Base-by-base conservation (phyloP, 2,113 vertebrate species). In the Dendropsophus ebraccatus region DNA sequence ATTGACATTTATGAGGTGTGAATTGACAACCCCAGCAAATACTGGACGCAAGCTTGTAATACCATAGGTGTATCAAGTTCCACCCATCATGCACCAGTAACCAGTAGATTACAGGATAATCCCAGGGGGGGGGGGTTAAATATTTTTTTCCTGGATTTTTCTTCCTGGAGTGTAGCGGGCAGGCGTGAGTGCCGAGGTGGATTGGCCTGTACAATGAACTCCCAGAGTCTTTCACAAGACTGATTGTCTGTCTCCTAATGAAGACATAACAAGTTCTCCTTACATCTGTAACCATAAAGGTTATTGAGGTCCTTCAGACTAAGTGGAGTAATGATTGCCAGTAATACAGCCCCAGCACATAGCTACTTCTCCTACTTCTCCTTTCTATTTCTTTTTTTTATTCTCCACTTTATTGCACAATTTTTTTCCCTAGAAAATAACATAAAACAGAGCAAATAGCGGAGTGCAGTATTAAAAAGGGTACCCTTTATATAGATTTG, bases 281-380 rank as follows among this genome's bases (percentile, higher is more conserved):
- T 76, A n/a, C 12, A 32, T 30, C 0, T 5, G 32, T 1, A 16
- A 14, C 60, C 80, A 58, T 58, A 84, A 21, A 14, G 2, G 6
- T 72, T 82, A 70, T 52, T 52, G 52, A 70, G 81, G 81, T 70
- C 47, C 65, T 87, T 19, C 2, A 1, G 17, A 60, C 47, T 45
- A 5, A 70, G 25, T 41, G 72, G 49, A 87, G 69, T 23, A 89
- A 78, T 47, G 47, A 52, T 41, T 35, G 0, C 16, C 54, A 85
- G 23, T 54, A n/a, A 35, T 54, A 85, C 79, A 10, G n/a, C 25
- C 65, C 62, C 81, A 35, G 81, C 62, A 70, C 49, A 69, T 67
- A 69, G 28, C 54, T 60, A 7, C 58, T 21, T 2, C 3, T n/a
- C n/a, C n/a, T n/a, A n/a, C n/a, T n/a, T n/a, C n/a, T n/a, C n/a